These are phyloP conservation scores for Camelus dromedarius DNA, from an alignment of 2,113 vertebrate species.

Conservation along the genomic window DNA sequence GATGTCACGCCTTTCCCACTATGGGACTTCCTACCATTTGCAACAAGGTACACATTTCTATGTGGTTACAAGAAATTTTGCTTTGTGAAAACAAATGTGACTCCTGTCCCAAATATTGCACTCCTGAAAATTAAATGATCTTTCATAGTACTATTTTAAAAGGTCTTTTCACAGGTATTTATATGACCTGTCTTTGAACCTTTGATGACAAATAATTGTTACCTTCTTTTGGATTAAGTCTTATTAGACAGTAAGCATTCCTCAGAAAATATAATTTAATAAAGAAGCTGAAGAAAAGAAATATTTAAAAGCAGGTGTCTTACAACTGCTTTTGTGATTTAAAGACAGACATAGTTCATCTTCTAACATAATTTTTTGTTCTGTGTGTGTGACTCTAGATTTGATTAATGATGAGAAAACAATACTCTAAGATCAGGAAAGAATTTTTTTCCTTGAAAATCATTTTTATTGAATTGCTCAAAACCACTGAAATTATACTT, in stretches of 20 bases:
- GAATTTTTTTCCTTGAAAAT: slow-evolving; percentile 34
- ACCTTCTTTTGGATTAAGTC: neutral
- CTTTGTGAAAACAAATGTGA: neutral
- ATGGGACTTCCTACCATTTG: neutral
- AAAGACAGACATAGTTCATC: neutral
- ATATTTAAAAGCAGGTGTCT: neutral
- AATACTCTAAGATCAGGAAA: neutral
- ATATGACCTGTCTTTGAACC: neutral
- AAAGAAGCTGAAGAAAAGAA: slow-evolving; percentile 26
- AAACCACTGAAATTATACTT: slow-evolving; percentile 24
- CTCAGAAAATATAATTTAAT: slow-evolving; percentile 24
- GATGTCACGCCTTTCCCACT: neutral
- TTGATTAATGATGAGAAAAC: slow-evolving; percentile 35
- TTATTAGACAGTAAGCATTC: neutral
- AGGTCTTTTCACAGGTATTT: slow-evolving; percentile 19
- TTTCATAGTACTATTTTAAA: slow-evolving; percentile 34
- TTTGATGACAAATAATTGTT: slow-evolving; percentile 37
- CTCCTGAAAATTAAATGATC: slow-evolving; percentile 31
- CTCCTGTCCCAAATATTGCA: neutral
- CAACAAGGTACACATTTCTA: slow-evolving; percentile 35
- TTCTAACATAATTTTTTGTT: neutral
- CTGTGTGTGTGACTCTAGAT: neutral
- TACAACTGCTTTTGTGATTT: neutral
- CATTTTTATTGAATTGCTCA: slow-evolving; percentile 40
- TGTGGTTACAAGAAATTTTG: neutral